Conservation (phyloP, 2,797 vertebrate species). For the Spinus olivaceus region DNA sequence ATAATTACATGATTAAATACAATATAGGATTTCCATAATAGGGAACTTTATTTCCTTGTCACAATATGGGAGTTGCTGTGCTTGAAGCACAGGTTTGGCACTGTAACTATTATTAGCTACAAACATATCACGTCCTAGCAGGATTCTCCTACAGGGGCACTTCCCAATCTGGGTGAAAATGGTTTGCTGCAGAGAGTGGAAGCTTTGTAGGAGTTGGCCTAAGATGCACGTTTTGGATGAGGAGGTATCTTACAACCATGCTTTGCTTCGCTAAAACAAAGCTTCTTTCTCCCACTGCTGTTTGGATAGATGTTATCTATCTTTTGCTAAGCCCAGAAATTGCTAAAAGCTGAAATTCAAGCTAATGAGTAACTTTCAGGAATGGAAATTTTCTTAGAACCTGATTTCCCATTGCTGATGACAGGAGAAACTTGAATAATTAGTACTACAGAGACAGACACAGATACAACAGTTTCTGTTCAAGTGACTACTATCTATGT, state of each 20-base stretch:
- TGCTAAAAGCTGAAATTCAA: background rate
- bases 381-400: background rate
- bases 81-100: background rate
- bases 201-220: conserved; percentile 21
- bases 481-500: background rate
- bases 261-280: background rate
- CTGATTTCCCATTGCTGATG: background rate
- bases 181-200: background rate
- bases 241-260: background rate
- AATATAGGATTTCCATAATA: conserved; percentile 67
- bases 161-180: background rate
- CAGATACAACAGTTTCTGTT: background rate
- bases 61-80: conserved; percentile 37
- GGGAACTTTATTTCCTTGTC: conserved; percentile 71
- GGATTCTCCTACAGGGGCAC: background rate
- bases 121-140: background rate
- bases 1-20: conserved; percentile 76
- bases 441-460: background rate
- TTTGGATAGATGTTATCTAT: background rate
- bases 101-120: background rate
- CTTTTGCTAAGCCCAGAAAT: background rate
- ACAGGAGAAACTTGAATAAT: background rate
- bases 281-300: background rate
- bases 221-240: background rate
- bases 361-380: background rate